Evolutionary conservation across 2,888 invertebrate species (phyloP).

Genomic region (Xylophagus ater): DNA sequence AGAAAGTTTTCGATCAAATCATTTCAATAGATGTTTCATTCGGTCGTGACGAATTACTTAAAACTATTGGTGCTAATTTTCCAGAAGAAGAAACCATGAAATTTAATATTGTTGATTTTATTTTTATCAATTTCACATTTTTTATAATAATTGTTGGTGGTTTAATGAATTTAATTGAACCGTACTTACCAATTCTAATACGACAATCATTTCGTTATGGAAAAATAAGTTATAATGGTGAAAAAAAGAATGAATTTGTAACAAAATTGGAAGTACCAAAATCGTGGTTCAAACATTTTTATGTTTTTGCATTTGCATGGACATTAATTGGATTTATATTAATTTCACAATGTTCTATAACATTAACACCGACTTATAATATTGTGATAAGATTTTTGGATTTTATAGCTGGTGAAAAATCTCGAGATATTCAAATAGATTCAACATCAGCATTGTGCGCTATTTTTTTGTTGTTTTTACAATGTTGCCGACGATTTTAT

Average conservation of each 20-base stretch:
- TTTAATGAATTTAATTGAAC: conserved; percentile 53
- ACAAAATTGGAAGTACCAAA: conserved; percentile 57
- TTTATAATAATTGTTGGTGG: conserved; percentile 46
- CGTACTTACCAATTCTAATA: conserved; percentile 52
- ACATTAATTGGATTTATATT: conserved; percentile 43
- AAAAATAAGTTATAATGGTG: conserved; percentile 51
- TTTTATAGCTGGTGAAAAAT: conserved; percentile 36
- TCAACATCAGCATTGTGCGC: conserved; percentile 46
- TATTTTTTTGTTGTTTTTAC: conserved; percentile 51
- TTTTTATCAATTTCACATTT: conserved; percentile 30
- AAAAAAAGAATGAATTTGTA: conserved; percentile 30
- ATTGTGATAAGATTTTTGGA: conserved; percentile 34
- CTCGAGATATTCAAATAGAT: conserved; percentile 31
- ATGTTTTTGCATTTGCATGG: conserved; percentile 53
- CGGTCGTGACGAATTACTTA: too few species aligned
- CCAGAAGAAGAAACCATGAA: too few species aligned
- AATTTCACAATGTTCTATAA: conserved; percentile 38
- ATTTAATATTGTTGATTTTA: too few species aligned
- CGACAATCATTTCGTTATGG: conserved; percentile 61
- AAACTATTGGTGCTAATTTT: too few species aligned
- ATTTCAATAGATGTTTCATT: too few species aligned
- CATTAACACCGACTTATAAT: conserved; percentile 39
- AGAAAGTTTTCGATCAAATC: too few species aligned
- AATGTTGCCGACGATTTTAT: conserved; percentile 63
- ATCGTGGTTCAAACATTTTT: conserved; percentile 71